Evolutionary conservation across 2,797 vertebrate genomes (phyloP).

Genomic region (Anolis apletophallus): DNA sequence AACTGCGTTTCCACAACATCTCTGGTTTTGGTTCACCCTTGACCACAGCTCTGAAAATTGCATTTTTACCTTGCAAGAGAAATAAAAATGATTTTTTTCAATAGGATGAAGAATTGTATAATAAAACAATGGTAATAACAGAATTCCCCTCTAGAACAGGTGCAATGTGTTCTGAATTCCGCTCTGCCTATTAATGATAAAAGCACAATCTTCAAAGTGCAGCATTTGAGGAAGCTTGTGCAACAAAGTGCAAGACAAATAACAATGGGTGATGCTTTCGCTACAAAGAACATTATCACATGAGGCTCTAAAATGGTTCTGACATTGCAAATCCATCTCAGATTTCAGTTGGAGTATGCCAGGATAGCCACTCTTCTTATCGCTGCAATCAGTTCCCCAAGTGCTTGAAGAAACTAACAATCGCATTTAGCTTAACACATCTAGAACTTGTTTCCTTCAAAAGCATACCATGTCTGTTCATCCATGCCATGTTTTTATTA

Average conservation of each 20-base stretch:
- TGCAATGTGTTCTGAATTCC: background rate
- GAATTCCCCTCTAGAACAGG: background rate
- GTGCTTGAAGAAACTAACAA: too few species aligned
- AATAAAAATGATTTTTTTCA: background rate
- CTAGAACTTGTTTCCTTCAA: too few species aligned
- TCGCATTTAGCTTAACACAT: too few species aligned
- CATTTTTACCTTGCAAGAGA: constrained; percentile 80
- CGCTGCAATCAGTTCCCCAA: too few species aligned
- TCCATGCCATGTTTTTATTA: too few species aligned
- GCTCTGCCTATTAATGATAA: background rate
- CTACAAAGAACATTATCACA: too few species aligned
- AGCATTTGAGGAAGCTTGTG: background rate
- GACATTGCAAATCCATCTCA: too few species aligned
- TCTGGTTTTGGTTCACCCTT: constrained; percentile 84
- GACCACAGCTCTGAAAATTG: constrained; percentile 83
- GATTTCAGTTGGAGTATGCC: too few species aligned
- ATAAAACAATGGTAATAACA: background rate
- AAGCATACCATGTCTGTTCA: too few species aligned
- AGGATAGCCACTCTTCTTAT: too few species aligned
- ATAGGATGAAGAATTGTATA: background rate
- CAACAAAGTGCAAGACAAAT: background rate
- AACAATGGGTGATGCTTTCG: background rate
- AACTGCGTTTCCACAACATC: constrained; percentile 81
- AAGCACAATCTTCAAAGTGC: background rate
- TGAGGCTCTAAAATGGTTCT: too few species aligned